Conservation (phyloP, 2,797 vertebrate genomes). For the Smutsia temminckii region DNA sequence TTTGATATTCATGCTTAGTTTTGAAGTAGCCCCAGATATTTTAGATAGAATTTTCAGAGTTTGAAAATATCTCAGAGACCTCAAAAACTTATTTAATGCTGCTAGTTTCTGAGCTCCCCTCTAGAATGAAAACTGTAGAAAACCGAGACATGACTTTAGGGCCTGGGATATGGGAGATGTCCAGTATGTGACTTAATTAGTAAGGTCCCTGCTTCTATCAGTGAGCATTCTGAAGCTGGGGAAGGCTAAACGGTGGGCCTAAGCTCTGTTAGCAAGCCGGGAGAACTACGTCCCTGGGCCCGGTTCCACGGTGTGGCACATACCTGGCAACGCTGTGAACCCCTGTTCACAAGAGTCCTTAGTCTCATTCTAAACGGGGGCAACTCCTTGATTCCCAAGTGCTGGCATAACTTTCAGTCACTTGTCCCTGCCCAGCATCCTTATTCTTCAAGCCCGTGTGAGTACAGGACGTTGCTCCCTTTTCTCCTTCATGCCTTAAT, state of each 20-base stretch:
- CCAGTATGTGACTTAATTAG: background rate
- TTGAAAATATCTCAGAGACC: background rate
- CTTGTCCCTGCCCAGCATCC: background rate
- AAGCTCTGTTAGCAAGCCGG: background rate
- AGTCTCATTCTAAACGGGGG: background rate
- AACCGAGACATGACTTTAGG: background rate
- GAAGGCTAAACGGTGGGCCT: background rate
- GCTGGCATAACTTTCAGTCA: background rate
- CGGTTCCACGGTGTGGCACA: background rate
- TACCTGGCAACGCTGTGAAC: fast-evolving
- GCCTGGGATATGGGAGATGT: background rate
- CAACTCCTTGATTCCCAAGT: background rate
- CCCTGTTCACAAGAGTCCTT: background rate
- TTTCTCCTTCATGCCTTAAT: background rate
- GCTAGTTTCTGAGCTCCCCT: background rate
- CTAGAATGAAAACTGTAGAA: background rate
- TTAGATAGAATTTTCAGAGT: background rate
- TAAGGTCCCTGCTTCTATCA: background rate
- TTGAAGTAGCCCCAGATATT: background rate
- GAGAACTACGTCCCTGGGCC: background rate
- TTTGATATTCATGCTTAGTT: background rate
- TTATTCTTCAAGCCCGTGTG: background rate
- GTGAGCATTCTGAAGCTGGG: background rate
- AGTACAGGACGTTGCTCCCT: background rate
- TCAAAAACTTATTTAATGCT: background rate